These are phyloP conservation scores for Caenorhabditis wallacei DNA, from an alignment of 2,888 invertebrate species.

Conservation along the genomic window DNA sequence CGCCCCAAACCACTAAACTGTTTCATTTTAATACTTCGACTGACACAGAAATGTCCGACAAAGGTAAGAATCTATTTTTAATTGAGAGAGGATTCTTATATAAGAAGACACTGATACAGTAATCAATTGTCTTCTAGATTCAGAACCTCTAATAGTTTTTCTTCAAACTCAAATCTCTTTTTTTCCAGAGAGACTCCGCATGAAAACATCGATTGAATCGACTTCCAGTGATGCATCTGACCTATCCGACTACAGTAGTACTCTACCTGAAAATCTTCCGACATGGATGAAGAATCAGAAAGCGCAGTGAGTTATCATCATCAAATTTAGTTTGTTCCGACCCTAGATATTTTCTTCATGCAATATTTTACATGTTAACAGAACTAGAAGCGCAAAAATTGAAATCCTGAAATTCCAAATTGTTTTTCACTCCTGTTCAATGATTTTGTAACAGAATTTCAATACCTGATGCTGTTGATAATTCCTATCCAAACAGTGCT, in stretches of 20 bases:
- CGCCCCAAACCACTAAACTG: conserved; percentile 20
- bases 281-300: conserved; percentile 46
- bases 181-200: conserved; percentile 48
- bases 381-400: too few species aligned
- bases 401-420: too few species aligned
- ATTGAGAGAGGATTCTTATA: too few species aligned
- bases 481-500: neutral
- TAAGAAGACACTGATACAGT: too few species aligned
- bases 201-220: conserved; percentile 52
- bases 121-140: too few species aligned
- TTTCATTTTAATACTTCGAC: conserved; percentile 8
- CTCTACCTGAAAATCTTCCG: conserved; percentile 37
- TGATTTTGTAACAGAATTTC: neutral
- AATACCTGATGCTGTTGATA: too few species aligned
- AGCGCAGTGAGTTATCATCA: conserved; percentile 35
- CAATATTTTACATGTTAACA: too few species aligned
- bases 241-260: conserved; percentile 43
- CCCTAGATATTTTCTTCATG: too few species aligned
- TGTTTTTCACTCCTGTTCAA: too few species aligned
- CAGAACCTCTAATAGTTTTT: too few species aligned
- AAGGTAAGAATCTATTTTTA: conserved; percentile 28
- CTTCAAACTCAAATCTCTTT: neutral
- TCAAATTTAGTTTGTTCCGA: too few species aligned
- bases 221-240: conserved; percentile 44
- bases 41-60: conserved; percentile 34